Evolutionary conservation across 92 coral and sea anemone species (phyloP).

Genomic region (Epizoanthus scotinus): DNA sequence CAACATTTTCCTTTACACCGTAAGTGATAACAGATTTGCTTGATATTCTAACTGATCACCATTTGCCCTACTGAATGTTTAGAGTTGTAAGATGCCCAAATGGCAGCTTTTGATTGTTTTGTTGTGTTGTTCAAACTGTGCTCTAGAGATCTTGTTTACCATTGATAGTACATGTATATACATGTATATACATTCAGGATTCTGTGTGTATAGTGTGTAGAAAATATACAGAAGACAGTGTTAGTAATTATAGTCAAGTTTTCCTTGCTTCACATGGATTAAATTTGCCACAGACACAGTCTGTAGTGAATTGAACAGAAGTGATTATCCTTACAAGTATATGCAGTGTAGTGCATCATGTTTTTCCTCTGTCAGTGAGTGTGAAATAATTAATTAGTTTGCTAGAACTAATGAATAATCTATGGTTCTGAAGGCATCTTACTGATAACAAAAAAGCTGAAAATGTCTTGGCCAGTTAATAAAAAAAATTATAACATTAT

Average conservation of each 20-base stretch:
- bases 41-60: conserved; percentile 6
- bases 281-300: background rate
- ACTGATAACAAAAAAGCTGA: no score
- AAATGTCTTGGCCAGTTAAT: no score
- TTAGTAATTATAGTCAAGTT: background rate
- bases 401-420: background rate
- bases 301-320: no score
- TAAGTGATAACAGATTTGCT: conserved; percentile 4
- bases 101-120: conserved; percentile 1
- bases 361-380: background rate
- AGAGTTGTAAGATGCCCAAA: background rate
- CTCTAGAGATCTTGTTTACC: background rate
- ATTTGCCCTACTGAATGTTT: conserved; percentile 4
- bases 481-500: no score
- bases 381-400: background rate
- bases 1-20: conserved; percentile 71
- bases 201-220: background rate
- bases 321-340: no score
- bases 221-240: background rate
- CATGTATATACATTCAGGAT: no score
- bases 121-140: background rate
- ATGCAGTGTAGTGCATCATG: background rate
- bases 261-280: background rate
- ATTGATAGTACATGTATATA: background rate
- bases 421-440: background rate